Evolutionary conservation across 2,113 vertebrate genomes (phyloP).

Genomic region (Rhineura floridana): DNA sequence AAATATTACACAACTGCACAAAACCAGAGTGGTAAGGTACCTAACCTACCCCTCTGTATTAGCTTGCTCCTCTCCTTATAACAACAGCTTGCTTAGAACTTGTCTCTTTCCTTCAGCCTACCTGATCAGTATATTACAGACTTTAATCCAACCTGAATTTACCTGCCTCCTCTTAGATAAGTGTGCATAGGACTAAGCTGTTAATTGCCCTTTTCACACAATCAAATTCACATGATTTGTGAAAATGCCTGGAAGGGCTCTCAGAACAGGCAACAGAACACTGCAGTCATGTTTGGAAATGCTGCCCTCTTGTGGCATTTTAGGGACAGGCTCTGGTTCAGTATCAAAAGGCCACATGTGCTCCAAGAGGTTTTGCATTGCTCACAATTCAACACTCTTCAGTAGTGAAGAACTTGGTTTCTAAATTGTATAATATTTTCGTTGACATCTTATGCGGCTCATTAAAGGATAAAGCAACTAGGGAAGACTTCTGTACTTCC

Average conservation of each 20-base stretch:
- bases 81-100: neutral
- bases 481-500: neutral
- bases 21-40: neutral
- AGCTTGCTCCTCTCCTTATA: neutral
- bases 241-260: neutral
- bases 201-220: neutral
- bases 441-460: no score
- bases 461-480: no score
- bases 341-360: no score
- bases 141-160: no score
- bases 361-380: no score
- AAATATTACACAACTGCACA: neutral
- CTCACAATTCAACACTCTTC: no score
- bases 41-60: neutral
- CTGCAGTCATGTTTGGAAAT: slow-evolving; percentile 43
- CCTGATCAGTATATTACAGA: neutral
- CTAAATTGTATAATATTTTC: no score
- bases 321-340: neutral
- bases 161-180: neutral
- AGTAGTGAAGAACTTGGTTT: no score
- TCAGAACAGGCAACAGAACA: no score
- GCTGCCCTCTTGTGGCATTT: slow-evolving; percentile 60
- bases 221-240: neutral
- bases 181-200: neutral
- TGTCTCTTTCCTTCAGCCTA: neutral